Conservation (phyloP, 2,888 invertebrate genomes). For the Campaea margaritaria region DNA sequence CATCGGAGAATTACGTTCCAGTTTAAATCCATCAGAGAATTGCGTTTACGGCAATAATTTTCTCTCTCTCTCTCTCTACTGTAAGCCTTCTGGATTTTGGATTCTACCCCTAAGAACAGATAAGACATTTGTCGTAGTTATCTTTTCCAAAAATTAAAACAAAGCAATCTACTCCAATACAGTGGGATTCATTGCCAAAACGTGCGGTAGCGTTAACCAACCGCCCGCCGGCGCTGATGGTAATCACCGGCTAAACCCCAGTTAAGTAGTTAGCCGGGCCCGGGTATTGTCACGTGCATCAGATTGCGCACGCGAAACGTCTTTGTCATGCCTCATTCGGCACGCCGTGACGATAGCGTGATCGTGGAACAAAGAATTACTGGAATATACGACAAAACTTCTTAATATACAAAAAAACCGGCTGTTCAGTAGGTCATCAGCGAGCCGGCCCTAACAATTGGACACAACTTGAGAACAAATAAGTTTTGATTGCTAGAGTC, state of each 20-base stretch:
- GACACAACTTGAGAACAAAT: too few species aligned
- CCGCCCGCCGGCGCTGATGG: conserved; percentile 27
- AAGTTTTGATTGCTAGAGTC: too few species aligned
- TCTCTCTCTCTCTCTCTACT: too few species aligned
- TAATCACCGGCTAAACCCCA: conserved; percentile 28
- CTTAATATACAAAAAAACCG: neutral
- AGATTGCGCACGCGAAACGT: conserved; percentile 55
- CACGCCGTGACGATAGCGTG: conserved; percentile 34
- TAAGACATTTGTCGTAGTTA: too few species aligned
- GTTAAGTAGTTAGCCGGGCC: conserved; percentile 20
- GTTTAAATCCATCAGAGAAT: too few species aligned
- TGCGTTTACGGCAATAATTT: too few species aligned
- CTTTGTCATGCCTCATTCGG: conserved; percentile 45
- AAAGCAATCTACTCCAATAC: conserved; percentile 8
- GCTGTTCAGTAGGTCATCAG: neutral
- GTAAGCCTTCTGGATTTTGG: too few species aligned
- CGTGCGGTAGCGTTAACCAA: conserved; percentile 40
- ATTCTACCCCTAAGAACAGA: neutral
- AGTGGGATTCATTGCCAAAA: conserved; percentile 38
- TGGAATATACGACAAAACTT: conserved; percentile 9
- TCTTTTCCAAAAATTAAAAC: conserved; percentile 2
- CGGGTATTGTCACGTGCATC: conserved; percentile 63
- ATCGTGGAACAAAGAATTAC: conserved; percentile 30
- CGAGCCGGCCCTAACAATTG: neutral
- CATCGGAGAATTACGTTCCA: too few species aligned